Evolutionary conservation across 2,797 vertebrate species (phyloP).

Genomic region (Tauraco hartlaubi): DNA sequence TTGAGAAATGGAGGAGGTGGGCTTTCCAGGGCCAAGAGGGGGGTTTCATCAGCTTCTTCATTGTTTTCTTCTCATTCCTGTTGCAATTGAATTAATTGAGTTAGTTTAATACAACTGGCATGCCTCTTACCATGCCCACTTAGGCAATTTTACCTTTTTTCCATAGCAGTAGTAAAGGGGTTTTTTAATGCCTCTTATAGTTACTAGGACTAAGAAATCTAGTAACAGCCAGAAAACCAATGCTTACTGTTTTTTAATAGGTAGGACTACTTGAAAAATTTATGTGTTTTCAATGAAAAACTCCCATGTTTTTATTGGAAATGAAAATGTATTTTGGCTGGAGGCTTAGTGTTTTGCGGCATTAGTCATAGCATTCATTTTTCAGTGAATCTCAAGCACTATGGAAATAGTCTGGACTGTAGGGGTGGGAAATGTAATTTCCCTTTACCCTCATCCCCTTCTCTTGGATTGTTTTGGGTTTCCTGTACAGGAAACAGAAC

Average conservation of each 20-base stretch:
- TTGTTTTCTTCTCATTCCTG: background rate
- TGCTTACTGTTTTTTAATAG: background rate
- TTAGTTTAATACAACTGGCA: slow-evolving; percentile 8
- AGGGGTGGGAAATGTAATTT: background rate
- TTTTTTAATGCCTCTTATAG: background rate
- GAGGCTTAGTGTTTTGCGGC: background rate
- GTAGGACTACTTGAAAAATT: background rate
- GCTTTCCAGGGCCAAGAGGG: background rate
- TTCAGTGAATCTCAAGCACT: background rate
- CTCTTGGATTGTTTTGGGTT: background rate
- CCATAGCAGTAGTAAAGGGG: background rate
- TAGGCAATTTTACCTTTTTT: background rate
- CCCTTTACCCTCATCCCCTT: background rate
- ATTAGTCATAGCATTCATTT: background rate
- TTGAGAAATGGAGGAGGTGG: background rate
- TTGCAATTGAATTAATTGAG: background rate
- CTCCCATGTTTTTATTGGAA: background rate
- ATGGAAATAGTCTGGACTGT: background rate
- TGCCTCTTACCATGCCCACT: background rate
- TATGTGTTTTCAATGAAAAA: background rate
- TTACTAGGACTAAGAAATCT: background rate
- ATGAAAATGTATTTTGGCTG: background rate
- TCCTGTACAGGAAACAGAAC: background rate
- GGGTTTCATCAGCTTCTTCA: background rate
- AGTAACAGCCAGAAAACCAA: background rate